Conservation (phyloP, 2,888 invertebrate species). For the Operophtera brumata region DNA sequence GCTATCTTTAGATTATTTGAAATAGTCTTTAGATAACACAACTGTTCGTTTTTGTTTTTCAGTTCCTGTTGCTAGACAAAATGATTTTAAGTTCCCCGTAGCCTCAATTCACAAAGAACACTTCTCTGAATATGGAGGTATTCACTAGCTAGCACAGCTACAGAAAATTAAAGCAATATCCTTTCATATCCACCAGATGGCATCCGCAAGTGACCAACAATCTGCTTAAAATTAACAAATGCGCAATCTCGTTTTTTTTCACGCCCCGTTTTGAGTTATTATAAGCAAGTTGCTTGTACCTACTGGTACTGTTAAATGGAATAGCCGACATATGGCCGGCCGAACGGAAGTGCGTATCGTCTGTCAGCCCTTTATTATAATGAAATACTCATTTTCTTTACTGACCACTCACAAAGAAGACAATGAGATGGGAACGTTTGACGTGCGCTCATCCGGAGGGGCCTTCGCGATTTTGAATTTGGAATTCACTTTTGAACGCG, state of each 20-base stretch:
- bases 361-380: constrained; percentile 75
- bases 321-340: constrained; percentile 60
- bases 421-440: constrained; percentile 65
- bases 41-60: too few relatives aligned
- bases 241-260: constrained; percentile 29
- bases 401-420: constrained; percentile 76
- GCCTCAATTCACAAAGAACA: too few relatives aligned
- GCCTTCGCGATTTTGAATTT: constrained; percentile 48
- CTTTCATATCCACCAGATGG: constrained; percentile 23
- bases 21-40: too few relatives aligned
- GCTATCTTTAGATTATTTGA: too few relatives aligned
- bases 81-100: too few relatives aligned
- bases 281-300: constrained; percentile 46
- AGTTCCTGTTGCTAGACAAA: too few relatives aligned
- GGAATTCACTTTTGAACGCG: constrained; percentile 29
- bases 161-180: constrained; percentile 14
- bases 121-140: too few relatives aligned
- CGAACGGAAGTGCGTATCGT: constrained; percentile 76
- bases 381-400: constrained; percentile 73
- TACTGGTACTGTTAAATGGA: constrained; percentile 31
- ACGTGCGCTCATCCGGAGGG: constrained; percentile 68
- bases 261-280: constrained; percentile 44
- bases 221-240: constrained; percentile 26
- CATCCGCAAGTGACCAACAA: constrained; percentile 23
- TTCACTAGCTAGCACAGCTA: neutral